phyloP scores from a whole-genome alignment of 2,113 vertebrate species.

The Urocolius indicus region DNA sequence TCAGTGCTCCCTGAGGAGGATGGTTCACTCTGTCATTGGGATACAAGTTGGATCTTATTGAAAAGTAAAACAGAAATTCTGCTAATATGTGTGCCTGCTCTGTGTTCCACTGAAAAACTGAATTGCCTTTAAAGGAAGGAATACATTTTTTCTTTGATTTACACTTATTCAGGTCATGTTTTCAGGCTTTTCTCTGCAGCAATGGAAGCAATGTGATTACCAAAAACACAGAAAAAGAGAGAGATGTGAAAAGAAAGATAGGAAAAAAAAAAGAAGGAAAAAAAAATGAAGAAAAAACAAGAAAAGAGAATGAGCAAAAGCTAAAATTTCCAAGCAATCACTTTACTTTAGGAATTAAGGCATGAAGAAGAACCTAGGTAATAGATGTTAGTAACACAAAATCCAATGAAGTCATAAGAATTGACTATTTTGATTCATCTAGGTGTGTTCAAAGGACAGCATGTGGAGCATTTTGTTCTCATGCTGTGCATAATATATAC shows the following conservation, averaged over 20 bases:
- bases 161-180: neutral
- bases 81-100: neutral
- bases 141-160: neutral
- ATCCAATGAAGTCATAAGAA: neutral
- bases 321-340: neutral
- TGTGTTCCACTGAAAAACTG: neutral
- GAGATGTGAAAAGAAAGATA: neutral
- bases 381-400: neutral
- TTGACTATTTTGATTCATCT: neutral
- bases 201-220: neutral
- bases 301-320: neutral
- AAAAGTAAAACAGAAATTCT: neutral
- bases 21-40: neutral
- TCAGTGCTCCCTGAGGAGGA: neutral
- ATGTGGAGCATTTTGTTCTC: neutral
- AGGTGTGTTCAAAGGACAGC: neutral
- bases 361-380: neutral
- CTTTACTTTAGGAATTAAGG: neutral
- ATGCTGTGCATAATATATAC: neutral
- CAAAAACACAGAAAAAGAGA: neutral
- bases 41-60: neutral
- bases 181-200: neutral
- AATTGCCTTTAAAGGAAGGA: neutral
- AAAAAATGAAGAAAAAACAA: neutral
- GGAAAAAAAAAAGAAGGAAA: neutral